Conservation (phyloP, 2,113 vertebrate species). For the Pluvianellus socialis region DNA sequence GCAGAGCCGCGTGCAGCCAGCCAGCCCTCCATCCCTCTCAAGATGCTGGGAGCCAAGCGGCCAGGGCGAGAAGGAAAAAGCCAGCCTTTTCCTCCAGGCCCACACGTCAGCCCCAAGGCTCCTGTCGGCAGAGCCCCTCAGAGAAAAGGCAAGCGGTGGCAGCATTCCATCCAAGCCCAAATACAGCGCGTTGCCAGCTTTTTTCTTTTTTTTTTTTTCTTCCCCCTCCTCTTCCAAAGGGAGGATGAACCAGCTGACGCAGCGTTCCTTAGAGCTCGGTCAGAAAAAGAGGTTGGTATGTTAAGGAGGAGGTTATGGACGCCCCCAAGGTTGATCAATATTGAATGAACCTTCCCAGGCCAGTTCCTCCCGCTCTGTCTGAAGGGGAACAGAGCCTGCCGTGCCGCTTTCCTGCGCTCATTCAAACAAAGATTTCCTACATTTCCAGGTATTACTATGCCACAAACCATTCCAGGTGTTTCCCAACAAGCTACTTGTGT, state of each 20-base stretch:
- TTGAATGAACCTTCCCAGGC: neutral
- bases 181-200: neutral
- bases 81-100: neutral
- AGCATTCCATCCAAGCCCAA: neutral
- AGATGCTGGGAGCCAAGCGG: neutral
- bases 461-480: neutral
- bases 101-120: rapidly evolving
- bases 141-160: neutral
- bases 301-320: neutral
- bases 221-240: neutral
- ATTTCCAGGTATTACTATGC: neutral
- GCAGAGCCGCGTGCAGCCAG: neutral
- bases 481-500: neutral
- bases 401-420: neutral
- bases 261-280: neutral
- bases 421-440: neutral
- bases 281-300: neutral
- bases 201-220: too few relatives aligned
- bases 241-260: neutral
- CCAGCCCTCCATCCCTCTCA: neutral
- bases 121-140: neutral
- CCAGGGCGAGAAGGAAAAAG: neutral
- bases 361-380: neutral
- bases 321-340: neutral
- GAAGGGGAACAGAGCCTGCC: neutral